Evolutionary conservation across 2,888 invertebrate species (phyloP).

Genomic region (Melanchra persicariae): DNA sequence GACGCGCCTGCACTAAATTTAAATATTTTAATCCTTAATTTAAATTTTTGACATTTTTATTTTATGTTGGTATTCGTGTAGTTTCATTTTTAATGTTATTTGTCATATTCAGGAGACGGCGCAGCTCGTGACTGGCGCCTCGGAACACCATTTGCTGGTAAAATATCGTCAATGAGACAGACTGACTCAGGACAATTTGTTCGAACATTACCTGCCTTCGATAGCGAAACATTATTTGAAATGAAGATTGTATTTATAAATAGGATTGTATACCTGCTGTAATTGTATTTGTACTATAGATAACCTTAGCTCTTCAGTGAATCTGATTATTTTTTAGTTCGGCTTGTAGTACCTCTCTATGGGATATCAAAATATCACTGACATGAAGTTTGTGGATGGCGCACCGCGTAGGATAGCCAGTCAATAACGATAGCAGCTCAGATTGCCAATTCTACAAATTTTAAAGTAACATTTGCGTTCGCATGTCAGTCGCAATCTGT

Average conservation of each 20-base stretch:
- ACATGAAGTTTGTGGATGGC: neutral
- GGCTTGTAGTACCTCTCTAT: neutral
- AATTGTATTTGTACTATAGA: neutral
- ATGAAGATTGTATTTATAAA: slow-evolving; percentile 56
- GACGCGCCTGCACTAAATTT: slow-evolving; percentile 90
- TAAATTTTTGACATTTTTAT: slow-evolving; percentile 91
- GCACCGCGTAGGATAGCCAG: too few relatives aligned
- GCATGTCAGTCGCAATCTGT: too few relatives aligned
- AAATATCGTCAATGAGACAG: slow-evolving; percentile 75
- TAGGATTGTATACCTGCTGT: slow-evolving; percentile 26
- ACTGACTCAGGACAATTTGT: slow-evolving; percentile 64
- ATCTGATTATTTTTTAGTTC: neutral
- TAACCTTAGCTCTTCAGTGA: slow-evolving; percentile 8
- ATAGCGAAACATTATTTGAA: slow-evolving; percentile 62
- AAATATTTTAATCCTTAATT: slow-evolving; percentile 91
- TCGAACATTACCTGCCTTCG: slow-evolving; percentile 55
- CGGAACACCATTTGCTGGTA: slow-evolving; percentile 76
- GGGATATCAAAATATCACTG: neutral
- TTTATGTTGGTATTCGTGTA: slow-evolving; percentile 91
- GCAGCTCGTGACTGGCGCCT: slow-evolving; percentile 86
- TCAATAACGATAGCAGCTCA: too few relatives aligned
- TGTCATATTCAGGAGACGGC: slow-evolving; percentile 89
- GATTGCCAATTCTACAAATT: too few relatives aligned
- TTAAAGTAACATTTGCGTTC: too few relatives aligned
- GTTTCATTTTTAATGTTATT: slow-evolving; percentile 90